These are phyloP conservation scores for Spilosoma lubricipeda DNA, from an alignment of 2,888 invertebrate species.

Conservation along the genomic window DNA sequence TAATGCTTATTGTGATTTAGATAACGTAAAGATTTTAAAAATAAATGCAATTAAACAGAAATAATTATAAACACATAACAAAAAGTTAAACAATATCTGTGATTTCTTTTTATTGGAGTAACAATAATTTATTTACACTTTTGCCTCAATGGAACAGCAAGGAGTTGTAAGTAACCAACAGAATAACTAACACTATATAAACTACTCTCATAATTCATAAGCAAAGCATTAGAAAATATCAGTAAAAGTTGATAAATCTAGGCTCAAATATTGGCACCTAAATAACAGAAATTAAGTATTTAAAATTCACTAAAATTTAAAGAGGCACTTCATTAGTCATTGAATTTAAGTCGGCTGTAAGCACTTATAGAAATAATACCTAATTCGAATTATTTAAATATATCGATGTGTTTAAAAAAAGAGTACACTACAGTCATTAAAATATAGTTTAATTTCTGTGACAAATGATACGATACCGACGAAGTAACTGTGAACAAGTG, in stretches of 20 bases:
- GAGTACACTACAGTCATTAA: slow-evolving; percentile 31
- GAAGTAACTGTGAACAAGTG: too few species aligned
- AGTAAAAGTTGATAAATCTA: slow-evolving; percentile 34
- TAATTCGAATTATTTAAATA: slow-evolving; percentile 26
- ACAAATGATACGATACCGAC: too few species aligned
- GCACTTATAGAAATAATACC: slow-evolving; percentile 47
- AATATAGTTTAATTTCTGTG: too few species aligned
- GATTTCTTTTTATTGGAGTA: slow-evolving; percentile 11
- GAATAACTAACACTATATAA: slow-evolving; percentile 36
- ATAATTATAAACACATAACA: not conserved
- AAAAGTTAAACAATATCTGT: not conserved
- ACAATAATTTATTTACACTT: slow-evolving; percentile 64
- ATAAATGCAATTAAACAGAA: not conserved
- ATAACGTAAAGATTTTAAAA: not conserved
- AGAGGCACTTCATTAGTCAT: slow-evolving; percentile 47
- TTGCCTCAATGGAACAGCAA: slow-evolving; percentile 82
- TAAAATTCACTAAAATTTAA: slow-evolving; percentile 40
- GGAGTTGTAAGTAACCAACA: slow-evolving; percentile 82
- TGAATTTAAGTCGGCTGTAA: slow-evolving; percentile 42
- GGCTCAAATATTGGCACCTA: slow-evolving; percentile 42
- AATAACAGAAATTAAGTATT: slow-evolving; percentile 36
- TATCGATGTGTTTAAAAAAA: slow-evolving; percentile 24
- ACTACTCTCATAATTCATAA: slow-evolving; percentile 24
- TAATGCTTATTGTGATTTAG: not conserved
- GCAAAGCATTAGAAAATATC: slow-evolving; percentile 25